phyloP scores from a whole-genome alignment of 2,797 vertebrate genomes.

The Sebastes reedi region DNA sequence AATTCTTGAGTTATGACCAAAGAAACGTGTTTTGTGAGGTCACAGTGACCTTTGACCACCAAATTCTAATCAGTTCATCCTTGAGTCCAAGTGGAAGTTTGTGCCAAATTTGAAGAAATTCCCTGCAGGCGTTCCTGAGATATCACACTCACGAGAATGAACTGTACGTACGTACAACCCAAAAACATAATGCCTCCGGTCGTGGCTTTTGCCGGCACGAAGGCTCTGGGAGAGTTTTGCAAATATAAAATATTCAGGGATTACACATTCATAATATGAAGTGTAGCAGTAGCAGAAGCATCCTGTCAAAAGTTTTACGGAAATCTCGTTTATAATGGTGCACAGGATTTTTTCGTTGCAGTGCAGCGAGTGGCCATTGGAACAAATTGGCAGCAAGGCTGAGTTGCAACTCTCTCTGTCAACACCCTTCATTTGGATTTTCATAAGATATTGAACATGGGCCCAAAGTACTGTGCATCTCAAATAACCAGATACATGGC shows the following conservation, averaged over 20 bases:
- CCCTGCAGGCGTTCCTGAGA: neutral
- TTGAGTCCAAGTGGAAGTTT: neutral
- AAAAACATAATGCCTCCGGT: too few species aligned
- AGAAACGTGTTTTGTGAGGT: neutral
- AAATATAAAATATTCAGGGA: neutral
- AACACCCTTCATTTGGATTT: conserved; percentile 23
- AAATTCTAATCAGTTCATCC: neutral
- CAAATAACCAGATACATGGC: conserved; percentile 43
- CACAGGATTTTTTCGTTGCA: neutral
- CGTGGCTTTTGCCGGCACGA: fast-evolving
- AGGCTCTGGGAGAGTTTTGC: neutral
- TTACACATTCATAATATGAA: neutral
- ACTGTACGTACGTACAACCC: too few species aligned
- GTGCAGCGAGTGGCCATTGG: neutral
- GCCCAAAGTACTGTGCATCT: conserved; percentile 2
- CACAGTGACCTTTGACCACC: neutral
- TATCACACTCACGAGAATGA: fast-evolving
- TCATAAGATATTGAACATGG: conserved; percentile 19
- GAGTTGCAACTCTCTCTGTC: neutral
- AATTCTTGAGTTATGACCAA: neutral
- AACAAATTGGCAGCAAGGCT: neutral
- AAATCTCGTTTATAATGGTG: neutral
- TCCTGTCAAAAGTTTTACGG: neutral
- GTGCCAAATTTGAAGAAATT: neutral
- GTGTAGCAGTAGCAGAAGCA: neutral